Conservation (phyloP, 2,113 vertebrate species). For the Rhombomys opimus region DNA sequence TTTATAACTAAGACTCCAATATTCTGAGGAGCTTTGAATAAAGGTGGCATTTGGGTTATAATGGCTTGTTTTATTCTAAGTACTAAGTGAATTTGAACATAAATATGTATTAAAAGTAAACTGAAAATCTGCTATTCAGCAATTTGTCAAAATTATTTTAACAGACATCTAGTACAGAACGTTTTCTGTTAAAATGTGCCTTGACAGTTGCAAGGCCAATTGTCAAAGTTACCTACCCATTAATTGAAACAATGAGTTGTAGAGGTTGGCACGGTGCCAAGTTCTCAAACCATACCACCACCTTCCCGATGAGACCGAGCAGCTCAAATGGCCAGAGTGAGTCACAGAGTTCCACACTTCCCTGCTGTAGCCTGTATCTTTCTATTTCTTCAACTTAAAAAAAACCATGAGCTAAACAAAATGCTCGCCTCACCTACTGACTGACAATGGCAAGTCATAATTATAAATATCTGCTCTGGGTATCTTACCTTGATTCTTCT, state of each 20-base stretch:
- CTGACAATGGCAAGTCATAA: not conserved
- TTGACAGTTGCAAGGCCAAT: constrained; percentile 27
- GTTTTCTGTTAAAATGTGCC: constrained; percentile 31
- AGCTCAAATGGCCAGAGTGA: not conserved
- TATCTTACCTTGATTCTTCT: constrained; percentile 97
- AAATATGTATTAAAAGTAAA: constrained; percentile 42
- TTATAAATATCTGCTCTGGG: constrained; percentile 27
- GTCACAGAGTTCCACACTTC: not conserved
- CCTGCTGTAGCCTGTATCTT: not conserved
- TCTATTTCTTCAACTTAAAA: not conserved
- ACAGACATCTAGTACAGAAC: not conserved
- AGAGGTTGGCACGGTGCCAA: not conserved
- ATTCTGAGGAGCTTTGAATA: constrained; percentile 7
- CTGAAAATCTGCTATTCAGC: constrained; percentile 28
- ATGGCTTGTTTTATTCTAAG: not conserved
- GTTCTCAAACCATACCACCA: not conserved
- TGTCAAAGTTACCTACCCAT: not conserved
- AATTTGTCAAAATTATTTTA: constrained; percentile 25
- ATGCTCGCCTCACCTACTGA: not conserved
- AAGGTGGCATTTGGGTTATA: not conserved
- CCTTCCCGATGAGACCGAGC: not conserved
- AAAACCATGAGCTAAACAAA: constrained; percentile 5
- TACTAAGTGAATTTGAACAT: constrained; percentile 38
- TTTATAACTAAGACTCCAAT: constrained; percentile 40
- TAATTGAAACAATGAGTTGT: not conserved